Base-by-base conservation (phyloP, 2,888 invertebrate species). In the Xestia rhomboidea region DNA sequence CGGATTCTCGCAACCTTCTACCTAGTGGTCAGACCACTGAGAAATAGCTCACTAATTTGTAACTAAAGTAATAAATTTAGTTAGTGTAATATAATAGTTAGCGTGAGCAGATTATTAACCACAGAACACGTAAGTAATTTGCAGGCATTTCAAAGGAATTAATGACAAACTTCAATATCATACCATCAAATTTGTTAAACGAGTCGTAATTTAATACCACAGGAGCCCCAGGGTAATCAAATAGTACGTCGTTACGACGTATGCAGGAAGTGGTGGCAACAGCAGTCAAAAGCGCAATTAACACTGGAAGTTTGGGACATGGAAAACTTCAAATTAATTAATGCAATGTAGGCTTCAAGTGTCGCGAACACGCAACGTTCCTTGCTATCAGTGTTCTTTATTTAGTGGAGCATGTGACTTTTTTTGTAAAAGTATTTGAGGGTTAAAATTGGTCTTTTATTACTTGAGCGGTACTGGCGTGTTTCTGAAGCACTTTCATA, bases 241-340 rank as follows among this genome's bases (percentile, higher is more conserved):
- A 81, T 83, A 89, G 81, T 86, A 87, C 81, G 90, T 89, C 77
- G 89, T 91, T 76, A 83, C 78, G 63, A 73, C 72, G 78, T 75
- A 91, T 84, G 78, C 78, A 81, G 81, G 84, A 85, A 84, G 81
- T 81, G 75, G 64, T 44, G 77, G 76, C 73, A 93, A 92, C 91
- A 88, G 92, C 89, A 87, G 90, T 89, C 89, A 91, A 92, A 92
- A 93, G 89, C 89, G 90, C 93, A 94, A 95, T 95, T 94, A 95
- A 91, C 93, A 91, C 90, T 90, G 89, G 88, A 93, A 93, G 90
- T 93, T 93, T 85, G 90, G 87, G 82, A 90, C 89, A 81, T 89
- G 90, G 92, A 92, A 91, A 94, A 91, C 89, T 91, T 92, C 91
- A 93, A 94, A 95, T 95, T 95, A 94, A 95, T 94, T 93, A 94